phyloP scores from a whole-genome alignment of 2,797 vertebrate species.

The Anas acuta region DNA sequence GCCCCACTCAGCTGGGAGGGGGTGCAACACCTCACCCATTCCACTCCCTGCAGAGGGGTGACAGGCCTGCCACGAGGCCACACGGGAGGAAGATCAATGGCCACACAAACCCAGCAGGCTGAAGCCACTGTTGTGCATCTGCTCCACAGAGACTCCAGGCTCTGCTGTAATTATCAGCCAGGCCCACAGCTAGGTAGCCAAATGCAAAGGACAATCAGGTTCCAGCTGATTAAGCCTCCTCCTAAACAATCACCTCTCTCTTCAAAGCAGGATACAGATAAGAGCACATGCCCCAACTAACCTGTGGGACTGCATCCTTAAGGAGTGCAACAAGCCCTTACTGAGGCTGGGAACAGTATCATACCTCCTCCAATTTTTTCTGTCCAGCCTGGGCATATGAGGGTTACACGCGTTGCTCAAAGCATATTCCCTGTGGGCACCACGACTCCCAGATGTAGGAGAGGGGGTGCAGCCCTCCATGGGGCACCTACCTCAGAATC shows the following conservation, averaged over 20 bases:
- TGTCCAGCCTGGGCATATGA: fast-evolving
- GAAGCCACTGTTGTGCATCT: not conserved
- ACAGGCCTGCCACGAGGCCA: not conserved
- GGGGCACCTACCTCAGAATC: conserved; percentile 86
- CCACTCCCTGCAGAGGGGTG: not conserved
- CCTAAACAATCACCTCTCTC: not conserved
- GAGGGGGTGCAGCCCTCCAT: fast-evolving
- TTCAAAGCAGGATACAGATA: not conserved
- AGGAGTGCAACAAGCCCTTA: not conserved
- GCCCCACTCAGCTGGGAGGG: fast-evolving
- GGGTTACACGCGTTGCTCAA: fast-evolving
- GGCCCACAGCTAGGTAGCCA: not conserved
- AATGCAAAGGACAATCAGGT: not conserved
- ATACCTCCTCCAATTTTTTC: not conserved
- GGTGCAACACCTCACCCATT: fast-evolving
- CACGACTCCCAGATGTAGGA: not conserved
- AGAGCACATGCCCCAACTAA: not conserved
- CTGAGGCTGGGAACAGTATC: not conserved
- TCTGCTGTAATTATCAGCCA: not conserved
- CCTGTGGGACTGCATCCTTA: not conserved
- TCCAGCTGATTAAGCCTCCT: not conserved
- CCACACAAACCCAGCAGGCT: not conserved
- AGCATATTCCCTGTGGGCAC: fast-evolving
- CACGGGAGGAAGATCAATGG: not conserved
- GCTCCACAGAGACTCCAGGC: not conserved